Evolutionary conservation across 2,113 vertebrate species (phyloP), one percentile per base, ranked within the genome.

Genomic region (Chauna torquata): DNA sequence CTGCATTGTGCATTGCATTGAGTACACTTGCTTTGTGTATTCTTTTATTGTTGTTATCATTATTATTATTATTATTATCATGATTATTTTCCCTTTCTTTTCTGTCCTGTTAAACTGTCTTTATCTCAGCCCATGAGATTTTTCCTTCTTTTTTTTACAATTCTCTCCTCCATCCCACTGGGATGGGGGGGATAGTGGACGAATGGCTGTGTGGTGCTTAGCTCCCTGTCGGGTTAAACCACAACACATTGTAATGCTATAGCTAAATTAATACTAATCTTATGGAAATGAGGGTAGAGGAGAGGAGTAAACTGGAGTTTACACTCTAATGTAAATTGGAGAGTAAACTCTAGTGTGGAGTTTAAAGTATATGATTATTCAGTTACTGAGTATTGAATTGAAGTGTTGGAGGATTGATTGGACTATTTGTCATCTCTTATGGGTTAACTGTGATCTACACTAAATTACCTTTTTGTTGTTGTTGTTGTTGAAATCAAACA

Each of bases 341-440:
- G 30, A 42, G 16, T 32, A 82, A 86, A 90, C 38, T 82, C 38
- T 44, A 65, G 9, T 3, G 1, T 8, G 5, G 40, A 79, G 38
- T 72, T 79, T 86, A 45, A 91, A 82, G 20, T 30, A 68, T 49
- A 32, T 75, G 55, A 81, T 92, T 87, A 68, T 91, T 94, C 70
- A 69, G 10, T 25, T 64, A 74, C 13, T 3, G 47, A 82, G 69
- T 57, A 65, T 4, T 57, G 55, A 91, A 84, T 5, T 83, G 17
- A 9, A 34, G 15, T 45, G 19, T n/a, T 84, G 16, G 50, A 61
- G 47, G 47, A 78, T 0, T 78, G 42, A 91, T 78, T 59, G 16
- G 22, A 40, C 38, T 79, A 27, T 84, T 96, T 96, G 78, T 92
- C 69, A 89, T 87, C 50, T 91, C 70, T 91, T 79, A 57, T 66